These are phyloP conservation scores for Amphimallon solstitiale DNA, from an alignment of 2,888 invertebrate genomes.

Conservation along the genomic window DNA sequence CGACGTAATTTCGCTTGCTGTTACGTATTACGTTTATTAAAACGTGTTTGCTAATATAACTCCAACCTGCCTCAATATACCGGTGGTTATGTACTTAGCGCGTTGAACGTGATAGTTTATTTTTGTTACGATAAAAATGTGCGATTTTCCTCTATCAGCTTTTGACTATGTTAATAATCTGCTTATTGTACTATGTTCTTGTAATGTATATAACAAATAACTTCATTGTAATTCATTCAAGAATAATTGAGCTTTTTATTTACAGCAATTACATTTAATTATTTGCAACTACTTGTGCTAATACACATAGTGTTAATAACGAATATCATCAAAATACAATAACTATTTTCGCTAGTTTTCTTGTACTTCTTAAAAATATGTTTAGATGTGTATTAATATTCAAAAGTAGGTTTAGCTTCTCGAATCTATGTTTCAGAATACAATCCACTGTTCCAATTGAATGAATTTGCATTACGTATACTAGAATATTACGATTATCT, in stretches of 20 bases:
- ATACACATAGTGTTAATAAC: neutral
- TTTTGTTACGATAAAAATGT: constrained; percentile 38
- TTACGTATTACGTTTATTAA: constrained; percentile 16
- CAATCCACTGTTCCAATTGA: too few species aligned
- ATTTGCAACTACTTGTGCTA: too few species aligned
- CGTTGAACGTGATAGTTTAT: constrained; percentile 33
- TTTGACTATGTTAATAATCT: neutral
- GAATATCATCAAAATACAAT: too few species aligned
- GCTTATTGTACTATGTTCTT: neutral
- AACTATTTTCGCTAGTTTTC: too few species aligned
- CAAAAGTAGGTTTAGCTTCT: too few species aligned
- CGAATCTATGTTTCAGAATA: too few species aligned
- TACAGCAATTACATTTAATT: neutral
- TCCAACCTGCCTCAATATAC: constrained; percentile 44
- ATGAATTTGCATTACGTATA: too few species aligned
- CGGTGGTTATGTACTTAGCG: constrained; percentile 37
- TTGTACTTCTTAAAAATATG: too few species aligned
- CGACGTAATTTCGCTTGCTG: neutral
- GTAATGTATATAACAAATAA: neutral
- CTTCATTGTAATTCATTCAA: neutral
- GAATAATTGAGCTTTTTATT: neutral
- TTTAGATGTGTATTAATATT: too few species aligned
- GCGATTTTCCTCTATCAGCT: constrained; percentile 29
- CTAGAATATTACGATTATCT: too few species aligned
- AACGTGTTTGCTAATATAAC: constrained; percentile 25